Percentiles rank a stretch among this genome's conserved stretches.
Evolutionary conservation across 2,113 vertebrate genomes (phyloP).

Genomic region (Hippoglossus stenolepis): DNA sequence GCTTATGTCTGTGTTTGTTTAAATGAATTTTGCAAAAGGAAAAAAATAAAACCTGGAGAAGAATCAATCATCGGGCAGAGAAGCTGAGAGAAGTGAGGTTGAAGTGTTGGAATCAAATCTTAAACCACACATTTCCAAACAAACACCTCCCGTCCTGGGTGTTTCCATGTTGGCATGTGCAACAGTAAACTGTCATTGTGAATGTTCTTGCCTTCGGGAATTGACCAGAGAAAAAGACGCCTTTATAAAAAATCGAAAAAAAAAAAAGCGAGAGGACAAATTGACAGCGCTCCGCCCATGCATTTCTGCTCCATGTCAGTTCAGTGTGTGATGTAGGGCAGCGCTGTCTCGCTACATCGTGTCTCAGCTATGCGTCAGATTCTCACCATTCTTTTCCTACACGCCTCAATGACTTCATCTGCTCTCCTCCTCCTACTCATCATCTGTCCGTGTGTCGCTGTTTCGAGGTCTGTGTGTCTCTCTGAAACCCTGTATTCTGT

Average conservation of each 20-base stretch:
- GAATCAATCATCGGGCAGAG: not conserved
- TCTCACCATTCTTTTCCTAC: constrained; percentile 62
- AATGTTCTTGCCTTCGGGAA: not conserved
- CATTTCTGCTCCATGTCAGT: constrained; percentile 40
- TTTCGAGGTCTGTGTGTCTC: constrained; percentile 10
- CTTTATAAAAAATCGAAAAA: not conserved
- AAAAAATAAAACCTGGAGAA: not conserved
- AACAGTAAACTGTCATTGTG: not conserved
- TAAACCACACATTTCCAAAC: constrained; percentile 11
- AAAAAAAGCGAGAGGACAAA: constrained; percentile 17
- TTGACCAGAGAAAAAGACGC: not conserved
- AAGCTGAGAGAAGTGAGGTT: constrained; percentile 3
- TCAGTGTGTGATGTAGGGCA: constrained; percentile 45
- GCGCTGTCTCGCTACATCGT: constrained; percentile 53
- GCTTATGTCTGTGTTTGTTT: constrained; percentile 15
- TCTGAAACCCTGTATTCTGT: constrained; percentile 32
- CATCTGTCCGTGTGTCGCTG: constrained; percentile 57
- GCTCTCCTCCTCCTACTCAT: constrained; percentile 69
- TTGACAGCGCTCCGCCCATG: constrained; percentile 36
- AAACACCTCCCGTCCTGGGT: not conserved
- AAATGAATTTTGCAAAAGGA: not conserved
- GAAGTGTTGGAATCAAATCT: constrained; percentile 2
- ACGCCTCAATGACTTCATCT: constrained; percentile 68
- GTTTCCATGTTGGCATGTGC: not conserved
- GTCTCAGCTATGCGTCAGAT: constrained; percentile 69